Evolutionary conservation across 2,797 vertebrate species (phyloP).

Genomic region (Austrolebias charrua): DNA sequence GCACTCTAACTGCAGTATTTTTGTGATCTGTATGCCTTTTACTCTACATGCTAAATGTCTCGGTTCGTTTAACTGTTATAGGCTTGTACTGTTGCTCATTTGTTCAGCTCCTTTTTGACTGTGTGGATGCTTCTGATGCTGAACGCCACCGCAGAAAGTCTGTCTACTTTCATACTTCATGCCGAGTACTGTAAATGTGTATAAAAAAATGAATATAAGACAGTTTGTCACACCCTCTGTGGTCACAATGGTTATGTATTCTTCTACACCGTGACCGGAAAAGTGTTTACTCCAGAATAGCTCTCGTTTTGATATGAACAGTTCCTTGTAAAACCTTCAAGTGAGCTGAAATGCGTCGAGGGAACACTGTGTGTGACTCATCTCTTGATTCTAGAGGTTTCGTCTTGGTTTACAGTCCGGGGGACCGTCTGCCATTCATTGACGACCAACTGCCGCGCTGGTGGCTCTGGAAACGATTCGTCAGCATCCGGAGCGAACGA

Average conservation of each 20-base stretch:
- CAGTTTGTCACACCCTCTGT: slow-evolving; percentile 43
- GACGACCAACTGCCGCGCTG: slow-evolving; percentile 65
- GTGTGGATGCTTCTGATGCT: slow-evolving; percentile 30
- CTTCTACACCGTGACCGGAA: slow-evolving; percentile 38
- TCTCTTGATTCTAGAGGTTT: slow-evolving; percentile 25
- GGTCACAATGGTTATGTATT: slow-evolving; percentile 50
- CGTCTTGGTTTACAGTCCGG: slow-evolving; percentile 35
- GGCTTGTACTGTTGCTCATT: slow-evolving; percentile 55
- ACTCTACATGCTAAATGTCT: slow-evolving; percentile 64
- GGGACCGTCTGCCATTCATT: slow-evolving; percentile 51
- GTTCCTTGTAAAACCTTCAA: slow-evolving; percentile 57
- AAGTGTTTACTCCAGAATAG: slow-evolving; percentile 44
- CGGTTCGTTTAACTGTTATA: slow-evolving; percentile 27
- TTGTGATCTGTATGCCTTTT: slow-evolving; percentile 61
- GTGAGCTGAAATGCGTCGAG: slow-evolving; percentile 45
- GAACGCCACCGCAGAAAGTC: slow-evolving; percentile 41
- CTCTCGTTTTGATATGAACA: slow-evolving; percentile 39
- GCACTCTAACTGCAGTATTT: slow-evolving; percentile 55
- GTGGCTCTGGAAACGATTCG: slow-evolving; percentile 51
- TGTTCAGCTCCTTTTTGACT: slow-evolving; percentile 33
- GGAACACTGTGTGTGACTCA: slow-evolving; percentile 45
- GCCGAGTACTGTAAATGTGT: slow-evolving; percentile 63
- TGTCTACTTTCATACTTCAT: slow-evolving; percentile 42
- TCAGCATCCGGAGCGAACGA: slow-evolving; percentile 53
- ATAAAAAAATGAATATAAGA: slow-evolving; percentile 11